These are phyloP conservation scores for Chymomyza costata DNA, from an alignment of 1,140 invertebrate genomes.

Conservation along the genomic window DNA sequence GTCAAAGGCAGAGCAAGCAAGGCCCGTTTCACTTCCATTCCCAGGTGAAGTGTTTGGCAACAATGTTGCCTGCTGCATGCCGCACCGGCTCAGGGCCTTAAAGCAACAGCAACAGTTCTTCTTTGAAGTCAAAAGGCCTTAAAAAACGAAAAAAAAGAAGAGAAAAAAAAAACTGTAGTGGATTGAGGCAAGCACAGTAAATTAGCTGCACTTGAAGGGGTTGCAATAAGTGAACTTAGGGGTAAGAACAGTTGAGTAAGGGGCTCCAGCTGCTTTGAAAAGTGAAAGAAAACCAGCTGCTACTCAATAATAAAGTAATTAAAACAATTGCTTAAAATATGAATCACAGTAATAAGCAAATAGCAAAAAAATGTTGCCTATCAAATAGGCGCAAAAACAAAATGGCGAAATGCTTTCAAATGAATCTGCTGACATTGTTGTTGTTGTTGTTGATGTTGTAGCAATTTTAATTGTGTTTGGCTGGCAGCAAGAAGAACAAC, in stretches of 20 bases:
- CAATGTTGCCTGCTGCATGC: constrained; percentile 49
- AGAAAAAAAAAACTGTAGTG: constrained; percentile 17
- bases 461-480: constrained; percentile 65
- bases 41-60: constrained; percentile 67
- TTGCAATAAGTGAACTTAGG: too few species aligned
- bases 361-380: constrained; percentile 19
- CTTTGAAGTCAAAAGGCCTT: constrained; percentile 66
- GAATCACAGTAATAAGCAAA: too few species aligned
- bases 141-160: too few species aligned
- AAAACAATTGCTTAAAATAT: too few species aligned
- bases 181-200: constrained; percentile 45
- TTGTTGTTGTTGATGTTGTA: too few species aligned
- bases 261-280: too few species aligned
- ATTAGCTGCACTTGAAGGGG: constrained; percentile 53
- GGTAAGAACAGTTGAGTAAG: too few species aligned
- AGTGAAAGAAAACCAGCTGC: too few species aligned
- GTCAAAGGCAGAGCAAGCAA: constrained; percentile 51
- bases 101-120: constrained; percentile 56
- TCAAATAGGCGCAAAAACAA: constrained; percentile 20
- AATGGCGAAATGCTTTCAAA: background rate
- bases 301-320: too few species aligned
- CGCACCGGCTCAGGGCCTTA: too few species aligned
- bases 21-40: constrained; percentile 26
- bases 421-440: background rate
- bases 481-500: constrained; percentile 45